Base-by-base conservation (phyloP, 1,140 invertebrate species). In the Mesaphorura yosii region DNA sequence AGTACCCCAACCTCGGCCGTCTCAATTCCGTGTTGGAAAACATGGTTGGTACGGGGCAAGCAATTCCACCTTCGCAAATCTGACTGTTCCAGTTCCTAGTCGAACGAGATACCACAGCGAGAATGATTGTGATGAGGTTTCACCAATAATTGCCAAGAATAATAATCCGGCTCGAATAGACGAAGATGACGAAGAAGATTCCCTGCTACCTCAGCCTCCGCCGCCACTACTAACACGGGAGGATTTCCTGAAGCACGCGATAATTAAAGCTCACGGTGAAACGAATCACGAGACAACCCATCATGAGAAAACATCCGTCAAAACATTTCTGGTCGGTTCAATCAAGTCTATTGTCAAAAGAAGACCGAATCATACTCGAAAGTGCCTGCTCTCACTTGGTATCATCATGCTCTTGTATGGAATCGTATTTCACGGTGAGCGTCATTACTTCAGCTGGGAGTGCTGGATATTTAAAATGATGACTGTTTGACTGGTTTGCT, bases 351-450 rank as follows among this genome's bases (percentile, higher is more conserved):
- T 62, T 37, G n/a, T 59, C 19, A 48, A 37, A 52, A 42, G 42
- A 40, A 25, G 57, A 17, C 56, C 57, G 2, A 62, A 59, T 40
- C 60, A 62, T 28, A 62, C 51, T 2, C 17, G 60, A 31, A 62
- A 59, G 20, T 59, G 60, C 50, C 50, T 62, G 22, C 25, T 62
- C 6, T 46, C 57, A 12, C 31, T 63, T 28, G 57, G 57, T 17
- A 17, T 47, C 2, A 63, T 63, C 20, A 55, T 63, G 57, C 51
- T 63, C 15, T 41, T 63, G 1, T 57, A 51, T 42, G 60, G 60
- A 44, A 51, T 52, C n/a, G 49, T 40, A 22, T 52, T 50, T 44
- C 54, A 63, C 25, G 60, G 60, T 63, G 57, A 45, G 31, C 22
- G 17, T 26, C 4, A 44, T 6, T 3, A 31, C 34, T 41, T 22